Evolutionary conservation across 2,888 invertebrate species (phyloP).

Genomic region (Palloptera scutellata): DNA sequence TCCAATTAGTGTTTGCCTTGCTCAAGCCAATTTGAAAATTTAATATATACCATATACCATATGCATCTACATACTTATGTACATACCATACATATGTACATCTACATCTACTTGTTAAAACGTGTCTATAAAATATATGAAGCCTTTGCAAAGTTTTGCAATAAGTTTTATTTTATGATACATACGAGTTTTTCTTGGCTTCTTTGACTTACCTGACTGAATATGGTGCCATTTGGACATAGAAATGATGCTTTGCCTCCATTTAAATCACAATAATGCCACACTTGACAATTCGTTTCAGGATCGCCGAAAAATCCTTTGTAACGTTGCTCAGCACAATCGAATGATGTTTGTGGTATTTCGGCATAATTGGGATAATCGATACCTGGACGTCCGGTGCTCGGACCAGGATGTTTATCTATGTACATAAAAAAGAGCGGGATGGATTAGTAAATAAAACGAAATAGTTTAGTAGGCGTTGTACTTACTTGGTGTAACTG

Average conservation of each 20-base stretch:
- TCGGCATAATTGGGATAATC: constrained; percentile 82
- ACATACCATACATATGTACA: no score
- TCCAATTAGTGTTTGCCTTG: no score
- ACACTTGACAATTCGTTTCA: constrained; percentile 87
- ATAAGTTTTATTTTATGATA: no score
- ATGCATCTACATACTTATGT: no score
- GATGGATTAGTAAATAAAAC: background rate
- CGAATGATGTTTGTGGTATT: constrained; percentile 80
- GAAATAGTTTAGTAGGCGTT: background rate
- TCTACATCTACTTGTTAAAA: no score
- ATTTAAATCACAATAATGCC: constrained; percentile 92
- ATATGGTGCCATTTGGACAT: constrained; percentile 90
- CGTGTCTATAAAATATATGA: no score
- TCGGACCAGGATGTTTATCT: constrained; percentile 67
- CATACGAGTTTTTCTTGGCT: no score
- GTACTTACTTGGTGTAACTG: constrained; percentile 49
- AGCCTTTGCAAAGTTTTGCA: no score
- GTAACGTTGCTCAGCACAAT: constrained; percentile 84
- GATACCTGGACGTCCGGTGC: constrained; percentile 70
- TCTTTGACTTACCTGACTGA: constrained; percentile 72
- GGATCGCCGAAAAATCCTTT: constrained; percentile 92
- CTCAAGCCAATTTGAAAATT: no score
- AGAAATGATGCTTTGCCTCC: constrained; percentile 90
- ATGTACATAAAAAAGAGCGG: background rate
- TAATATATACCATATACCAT: no score